Percentiles rank a stretch among this genome's conserved stretches.
Evolutionary conservation across 2,113 vertebrate species (phyloP).

Genomic region (Eulemur rufifrons): DNA sequence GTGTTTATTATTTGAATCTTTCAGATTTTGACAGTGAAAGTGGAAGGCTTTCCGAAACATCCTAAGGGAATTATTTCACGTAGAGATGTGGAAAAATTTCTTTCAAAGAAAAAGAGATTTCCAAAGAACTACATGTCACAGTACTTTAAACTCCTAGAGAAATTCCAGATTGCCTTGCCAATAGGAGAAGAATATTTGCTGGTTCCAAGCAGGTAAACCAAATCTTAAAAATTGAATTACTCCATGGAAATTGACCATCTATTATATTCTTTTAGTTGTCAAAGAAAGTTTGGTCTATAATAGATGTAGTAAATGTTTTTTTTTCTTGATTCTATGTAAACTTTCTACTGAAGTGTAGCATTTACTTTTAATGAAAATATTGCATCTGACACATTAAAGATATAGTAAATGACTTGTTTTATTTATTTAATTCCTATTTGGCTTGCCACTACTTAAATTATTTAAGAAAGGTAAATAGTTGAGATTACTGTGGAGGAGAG

Average conservation of each 20-base stretch:
- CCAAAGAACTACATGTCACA: conserved; percentile 91
- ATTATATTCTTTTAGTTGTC: not conserved
- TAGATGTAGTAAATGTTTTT: not conserved
- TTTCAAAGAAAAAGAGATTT: conserved; percentile 91
- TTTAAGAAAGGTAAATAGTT: not conserved
- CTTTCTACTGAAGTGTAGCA: not conserved
- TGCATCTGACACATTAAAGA: conserved; percentile 18
- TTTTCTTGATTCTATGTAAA: not conserved
- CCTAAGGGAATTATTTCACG: conserved; percentile 92
- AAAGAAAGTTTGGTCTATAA: conserved; percentile 13
- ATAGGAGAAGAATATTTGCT: conserved; percentile 93
- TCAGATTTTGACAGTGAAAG: conserved; percentile 89
- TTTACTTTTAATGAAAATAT: conserved; percentile 20
- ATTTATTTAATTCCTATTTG: conserved; percentile 8
- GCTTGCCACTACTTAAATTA: not conserved
- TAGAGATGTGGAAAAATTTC: conserved; percentile 90
- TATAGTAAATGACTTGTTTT: not conserved
- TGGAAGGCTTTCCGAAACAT: conserved; percentile 85
- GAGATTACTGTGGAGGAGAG: not conserved
- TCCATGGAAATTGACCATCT: not conserved
- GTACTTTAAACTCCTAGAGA: conserved; percentile 96
- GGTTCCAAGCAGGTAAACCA: conserved; percentile 93
- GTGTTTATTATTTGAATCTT: conserved; percentile 54
- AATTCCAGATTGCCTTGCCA: conserved; percentile 96
- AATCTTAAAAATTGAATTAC: conserved; percentile 22